Evolutionary conservation across 2,113 vertebrate genomes (phyloP), one percentile per base, ranked within the genome.

Genomic region (Leiothrix lutea): DNA sequence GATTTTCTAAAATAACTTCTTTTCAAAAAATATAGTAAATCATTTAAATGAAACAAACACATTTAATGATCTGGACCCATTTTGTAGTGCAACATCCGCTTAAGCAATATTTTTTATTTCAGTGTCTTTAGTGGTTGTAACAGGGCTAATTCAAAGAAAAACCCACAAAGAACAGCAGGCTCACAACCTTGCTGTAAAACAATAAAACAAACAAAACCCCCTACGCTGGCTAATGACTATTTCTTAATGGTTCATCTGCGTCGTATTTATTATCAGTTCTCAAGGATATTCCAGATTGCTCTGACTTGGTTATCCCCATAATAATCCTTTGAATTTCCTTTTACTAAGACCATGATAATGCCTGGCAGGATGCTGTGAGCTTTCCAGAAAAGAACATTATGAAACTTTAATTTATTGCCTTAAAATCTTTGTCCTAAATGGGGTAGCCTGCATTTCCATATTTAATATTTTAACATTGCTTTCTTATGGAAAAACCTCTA

Each of bases 141-240:
- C 66, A 87, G 88, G 86, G 65, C 65, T 89, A 92, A 88, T 92
- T 96, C 77, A 91, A 96, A 67, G 51, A 26, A 60, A 82, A 81
- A 21, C 2, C 19, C 20, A 84, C 54, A 71, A 83, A 75, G 36
- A 91, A 38, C 47, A 97, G 80, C 83, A 87, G 53, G 31, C 21
- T 89, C 45, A 53, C 47, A 78, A 48, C 4, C 14, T 88, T 44
- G 5, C 35, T 91, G 42, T 90, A 65, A 74, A 94, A 78, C 25
- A 93, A 21, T 11, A 86, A 80, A 91, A 19, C 14, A 42, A 90
- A 70, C 8, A 12, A 17, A 42, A 26, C 5, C 9, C 45, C 5
- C 29, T 64, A 24, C 0, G 1, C 11, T 26, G 24, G 69, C 7
- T 83, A 86, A 82, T 80, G 79, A 16, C 15, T 51, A 54, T 80